phyloP scores from a whole-genome alignment of 2,797 vertebrate genomes.

The Graptemys geographica region DNA sequence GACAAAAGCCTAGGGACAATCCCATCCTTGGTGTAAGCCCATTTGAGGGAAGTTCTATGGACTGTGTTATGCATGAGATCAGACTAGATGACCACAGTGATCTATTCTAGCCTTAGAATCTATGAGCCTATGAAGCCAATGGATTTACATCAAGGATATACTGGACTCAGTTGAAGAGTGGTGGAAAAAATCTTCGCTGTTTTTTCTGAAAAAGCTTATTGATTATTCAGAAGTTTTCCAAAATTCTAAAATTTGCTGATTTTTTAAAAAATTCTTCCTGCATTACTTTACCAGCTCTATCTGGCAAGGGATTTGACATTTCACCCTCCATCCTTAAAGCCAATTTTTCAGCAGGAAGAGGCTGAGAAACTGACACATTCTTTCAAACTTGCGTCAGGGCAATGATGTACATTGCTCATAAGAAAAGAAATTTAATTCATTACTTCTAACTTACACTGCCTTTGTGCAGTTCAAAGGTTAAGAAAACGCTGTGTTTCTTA shows the following conservation, averaged over 20 bases:
- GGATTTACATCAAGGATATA: background rate
- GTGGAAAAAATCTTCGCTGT: background rate
- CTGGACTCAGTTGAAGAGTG: background rate
- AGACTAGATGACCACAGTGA: background rate
- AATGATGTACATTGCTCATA: constrained; percentile 31
- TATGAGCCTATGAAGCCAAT: background rate
- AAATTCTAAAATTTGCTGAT: background rate
- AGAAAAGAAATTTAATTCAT: constrained; percentile 54
- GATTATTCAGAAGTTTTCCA: background rate
- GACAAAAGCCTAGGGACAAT: background rate
- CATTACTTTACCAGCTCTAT: background rate
- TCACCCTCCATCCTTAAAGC: constrained; percentile 12
- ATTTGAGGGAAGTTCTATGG: background rate
- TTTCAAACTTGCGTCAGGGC: constrained; percentile 10
- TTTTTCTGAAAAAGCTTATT: background rate
- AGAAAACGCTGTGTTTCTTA: constrained; percentile 31
- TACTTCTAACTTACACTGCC: constrained; percentile 19
- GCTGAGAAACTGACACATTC: background rate
- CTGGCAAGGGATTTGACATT: background rate
- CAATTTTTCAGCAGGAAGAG: background rate
- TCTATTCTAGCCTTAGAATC: background rate
- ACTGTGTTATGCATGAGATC: background rate
- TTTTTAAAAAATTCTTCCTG: background rate
- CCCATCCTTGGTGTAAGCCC: background rate
- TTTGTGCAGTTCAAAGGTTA: constrained; percentile 62